These are phyloP conservation scores for Camptogramma bilineatum DNA, from an alignment of 2,888 invertebrate species.

Conservation along the genomic window DNA sequence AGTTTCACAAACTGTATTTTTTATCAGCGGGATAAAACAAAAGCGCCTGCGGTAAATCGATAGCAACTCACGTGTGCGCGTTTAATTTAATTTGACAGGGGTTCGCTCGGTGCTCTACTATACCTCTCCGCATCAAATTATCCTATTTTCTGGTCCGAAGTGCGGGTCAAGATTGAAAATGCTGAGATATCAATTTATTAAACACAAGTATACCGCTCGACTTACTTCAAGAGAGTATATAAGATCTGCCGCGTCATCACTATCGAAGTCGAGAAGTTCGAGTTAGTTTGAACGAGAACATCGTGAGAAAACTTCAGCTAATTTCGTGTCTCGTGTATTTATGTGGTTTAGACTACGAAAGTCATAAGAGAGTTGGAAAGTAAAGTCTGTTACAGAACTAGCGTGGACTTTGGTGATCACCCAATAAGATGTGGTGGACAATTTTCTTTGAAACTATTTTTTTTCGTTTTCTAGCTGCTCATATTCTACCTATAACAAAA, in stretches of 20 bases:
- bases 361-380: too few species aligned
- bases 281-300: too few species aligned
- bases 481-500: too few species aligned
- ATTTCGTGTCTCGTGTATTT: too few species aligned
- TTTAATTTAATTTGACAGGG: conserved; percentile 27
- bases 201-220: background rate
- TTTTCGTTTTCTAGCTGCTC: too few species aligned
- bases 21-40: background rate
- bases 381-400: too few species aligned
- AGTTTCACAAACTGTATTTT: background rate
- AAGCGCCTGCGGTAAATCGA: conserved; percentile 33
- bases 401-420: too few species aligned
- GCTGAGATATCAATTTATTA: background rate
- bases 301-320: too few species aligned
- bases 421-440: too few species aligned
- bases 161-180: background rate
- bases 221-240: background rate
- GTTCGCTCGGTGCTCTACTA: conserved; percentile 3
- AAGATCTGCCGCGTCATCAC: background rate
- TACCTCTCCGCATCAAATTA: background rate
- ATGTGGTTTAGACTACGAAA: too few species aligned
- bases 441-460: too few species aligned
- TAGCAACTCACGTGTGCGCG: conserved; percentile 32
- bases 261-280: background rate
- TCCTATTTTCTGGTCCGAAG: background rate